These are phyloP conservation scores for Percopsis transmontana DNA, from an alignment of 2,113 vertebrate genomes.

Conservation along the genomic window DNA sequence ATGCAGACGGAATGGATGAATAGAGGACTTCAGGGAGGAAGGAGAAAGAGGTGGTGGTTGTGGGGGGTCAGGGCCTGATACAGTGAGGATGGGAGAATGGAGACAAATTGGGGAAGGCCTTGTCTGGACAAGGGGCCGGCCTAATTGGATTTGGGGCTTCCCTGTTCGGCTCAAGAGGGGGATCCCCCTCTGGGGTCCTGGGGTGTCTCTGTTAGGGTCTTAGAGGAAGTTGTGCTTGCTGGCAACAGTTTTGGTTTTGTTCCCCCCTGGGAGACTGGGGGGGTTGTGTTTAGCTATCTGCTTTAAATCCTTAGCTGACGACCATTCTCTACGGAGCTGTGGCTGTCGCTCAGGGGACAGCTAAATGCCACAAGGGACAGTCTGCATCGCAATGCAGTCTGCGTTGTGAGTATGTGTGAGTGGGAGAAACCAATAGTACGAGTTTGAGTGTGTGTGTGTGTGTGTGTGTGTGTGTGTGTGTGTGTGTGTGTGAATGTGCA, in stretches of 20 bases:
- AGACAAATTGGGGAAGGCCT: slow-evolving; percentile 45
- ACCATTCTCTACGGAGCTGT: slow-evolving; percentile 49
- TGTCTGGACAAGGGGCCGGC: slow-evolving; percentile 36
- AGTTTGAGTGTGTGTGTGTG: slow-evolving; percentile 8
- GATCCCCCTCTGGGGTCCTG: slow-evolving; percentile 40
- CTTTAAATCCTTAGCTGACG: slow-evolving; percentile 54
- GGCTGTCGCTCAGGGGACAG: background rate
- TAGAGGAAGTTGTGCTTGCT: slow-evolving; percentile 73
- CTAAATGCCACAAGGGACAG: background rate
- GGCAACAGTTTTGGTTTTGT: slow-evolving; percentile 46
- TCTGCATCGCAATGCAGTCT: slow-evolving; percentile 1
- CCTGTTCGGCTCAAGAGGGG: slow-evolving; percentile 49
- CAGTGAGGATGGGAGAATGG: slow-evolving; percentile 40
- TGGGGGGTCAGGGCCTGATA: slow-evolving; percentile 42
- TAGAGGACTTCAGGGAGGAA: too few species aligned
- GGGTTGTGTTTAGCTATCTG: slow-evolving; percentile 58
- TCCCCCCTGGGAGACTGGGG: slow-evolving; percentile 37
- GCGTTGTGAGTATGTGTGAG: slow-evolving; percentile 17
- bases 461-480: background rate
- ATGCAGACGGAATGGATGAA: background rate
- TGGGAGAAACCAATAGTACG: background rate
- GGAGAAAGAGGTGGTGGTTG: background rate
- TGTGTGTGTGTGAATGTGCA: background rate
- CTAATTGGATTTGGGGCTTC: slow-evolving; percentile 69
- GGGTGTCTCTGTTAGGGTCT: slow-evolving; percentile 48